Percentiles rank a stretch among this genome's conserved stretches.
Evolutionary conservation across 2,797 vertebrate species (phyloP).

Genomic region (Rhabdomys pumilio): DNA sequence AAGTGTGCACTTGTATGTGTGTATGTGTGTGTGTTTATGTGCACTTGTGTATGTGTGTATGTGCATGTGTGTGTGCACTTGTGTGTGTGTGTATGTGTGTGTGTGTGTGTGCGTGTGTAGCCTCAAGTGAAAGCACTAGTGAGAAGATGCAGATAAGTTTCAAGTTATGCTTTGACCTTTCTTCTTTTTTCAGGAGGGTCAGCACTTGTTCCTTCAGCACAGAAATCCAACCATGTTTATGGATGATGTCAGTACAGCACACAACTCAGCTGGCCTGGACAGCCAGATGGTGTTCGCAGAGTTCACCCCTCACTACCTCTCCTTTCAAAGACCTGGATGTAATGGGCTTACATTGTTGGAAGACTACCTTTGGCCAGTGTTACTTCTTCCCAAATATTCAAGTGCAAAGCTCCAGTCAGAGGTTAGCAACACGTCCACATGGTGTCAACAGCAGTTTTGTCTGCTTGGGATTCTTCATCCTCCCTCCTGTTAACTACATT

Average conservation of each 20-base stretch:
- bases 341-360: no score
- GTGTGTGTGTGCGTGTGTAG: background rate
- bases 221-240: background rate
- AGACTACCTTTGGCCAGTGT: background rate
- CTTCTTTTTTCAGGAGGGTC: background rate
- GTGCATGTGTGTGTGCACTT: no score
- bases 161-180: background rate
- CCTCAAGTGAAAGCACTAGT: background rate
- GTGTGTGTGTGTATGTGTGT: no score
- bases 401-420: background rate
- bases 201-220: background rate
- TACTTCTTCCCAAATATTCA: background rate
- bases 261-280: background rate
- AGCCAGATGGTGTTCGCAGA: no score
- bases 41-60: no score
- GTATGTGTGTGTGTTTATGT: no score
- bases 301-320: background rate
- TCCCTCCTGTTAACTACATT: background rate
- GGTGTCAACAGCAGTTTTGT: background rate
- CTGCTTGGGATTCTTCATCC: background rate
- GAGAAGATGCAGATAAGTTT: background rate
- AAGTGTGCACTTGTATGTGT: no score
- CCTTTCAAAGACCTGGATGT: background rate
- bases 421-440: background rate
- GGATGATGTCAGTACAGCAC: background rate